Conservation (phyloP, 2,797 vertebrate genomes). For the Ibycter americanus region DNA sequence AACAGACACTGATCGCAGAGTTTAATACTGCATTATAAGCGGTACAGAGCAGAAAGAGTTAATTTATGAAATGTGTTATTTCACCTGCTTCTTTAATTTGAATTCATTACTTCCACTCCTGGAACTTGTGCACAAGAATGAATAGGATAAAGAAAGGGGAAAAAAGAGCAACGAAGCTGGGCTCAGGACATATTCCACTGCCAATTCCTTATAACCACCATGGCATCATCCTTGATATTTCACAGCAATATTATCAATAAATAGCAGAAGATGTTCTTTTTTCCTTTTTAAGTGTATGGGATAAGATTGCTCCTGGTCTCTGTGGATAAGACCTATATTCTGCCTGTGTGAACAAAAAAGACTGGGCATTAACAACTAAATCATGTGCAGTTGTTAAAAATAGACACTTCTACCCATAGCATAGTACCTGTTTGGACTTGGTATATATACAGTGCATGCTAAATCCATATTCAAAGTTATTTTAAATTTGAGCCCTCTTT, state of each 20-base stretch:
- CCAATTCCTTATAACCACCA: background rate
- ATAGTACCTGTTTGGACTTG: background rate
- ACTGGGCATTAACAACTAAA: constrained; percentile 1
- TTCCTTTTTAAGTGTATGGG: background rate
- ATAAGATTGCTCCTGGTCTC: background rate
- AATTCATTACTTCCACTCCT: constrained; percentile 16
- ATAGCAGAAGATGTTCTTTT: constrained; percentile 23
- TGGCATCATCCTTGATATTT: background rate
- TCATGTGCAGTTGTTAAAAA: background rate
- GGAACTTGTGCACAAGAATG: constrained; percentile 9
- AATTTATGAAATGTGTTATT: constrained; percentile 8
- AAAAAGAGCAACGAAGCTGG: background rate
- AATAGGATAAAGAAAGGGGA: background rate
- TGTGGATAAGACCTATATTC: constrained; percentile 3
- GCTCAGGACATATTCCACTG: background rate
- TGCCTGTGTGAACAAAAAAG: background rate
- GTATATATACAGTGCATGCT: background rate
- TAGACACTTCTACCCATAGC: background rate
- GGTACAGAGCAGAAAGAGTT: background rate
- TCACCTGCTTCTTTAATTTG: constrained; percentile 35
- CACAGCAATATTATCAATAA: background rate
- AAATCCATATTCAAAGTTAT: background rate
- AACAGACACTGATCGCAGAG: background rate
- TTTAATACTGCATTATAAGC: background rate
- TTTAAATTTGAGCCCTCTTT: constrained; percentile 30